Evolutionary conservation across 2,113 vertebrate species (phyloP), one percentile per base, ranked within the genome.

Genomic region (Channa maculata): DNA sequence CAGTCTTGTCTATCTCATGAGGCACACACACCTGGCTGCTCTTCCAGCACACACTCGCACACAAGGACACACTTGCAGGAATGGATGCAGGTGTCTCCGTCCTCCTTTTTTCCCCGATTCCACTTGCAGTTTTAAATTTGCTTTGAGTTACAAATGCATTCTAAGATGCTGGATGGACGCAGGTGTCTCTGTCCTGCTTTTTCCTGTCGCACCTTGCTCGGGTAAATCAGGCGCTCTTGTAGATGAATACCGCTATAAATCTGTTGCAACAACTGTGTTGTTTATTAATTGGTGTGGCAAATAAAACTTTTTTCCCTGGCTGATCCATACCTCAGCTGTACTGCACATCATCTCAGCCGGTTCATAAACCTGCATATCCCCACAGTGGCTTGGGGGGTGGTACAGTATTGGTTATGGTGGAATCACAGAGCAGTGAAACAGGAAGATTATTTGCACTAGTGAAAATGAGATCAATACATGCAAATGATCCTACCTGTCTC

Each of bases 1-100:
- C 60, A 52, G 60, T n/a, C 61, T 50, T 44, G 76, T 91, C 88
- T 92, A 24, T 24, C 88, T 86, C 71, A 87, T 80, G 88, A 75
- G 65, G 48, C 33, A 63, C 60, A 70, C 67, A 82, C 46, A 7
- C 10, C n/a, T 38, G 24, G 6, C 33, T 61, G 9, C 62, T 69
- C 83, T 88, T 89, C 74, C 87, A 83, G 75, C 53, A 58, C 69
- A 81, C 60, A 48, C 65, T 45, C 39, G 62, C 48, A 61, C 46
- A 79, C 48, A 71, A 12, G 74, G 51, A 43, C 33, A 48, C 50
- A 59, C 39, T 54, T 6, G 24, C 24, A 80, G 52, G 62, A 77
- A 49, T 2, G 5, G 39, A 76, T 64, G 71, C 62, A 75, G 38
- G 48, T 36, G 43, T 34, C 13, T 48, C 37, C 52, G 57, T 24